Conservation (phyloP, 2,888 invertebrate genomes). For the Craniophora ligustri region DNA sequence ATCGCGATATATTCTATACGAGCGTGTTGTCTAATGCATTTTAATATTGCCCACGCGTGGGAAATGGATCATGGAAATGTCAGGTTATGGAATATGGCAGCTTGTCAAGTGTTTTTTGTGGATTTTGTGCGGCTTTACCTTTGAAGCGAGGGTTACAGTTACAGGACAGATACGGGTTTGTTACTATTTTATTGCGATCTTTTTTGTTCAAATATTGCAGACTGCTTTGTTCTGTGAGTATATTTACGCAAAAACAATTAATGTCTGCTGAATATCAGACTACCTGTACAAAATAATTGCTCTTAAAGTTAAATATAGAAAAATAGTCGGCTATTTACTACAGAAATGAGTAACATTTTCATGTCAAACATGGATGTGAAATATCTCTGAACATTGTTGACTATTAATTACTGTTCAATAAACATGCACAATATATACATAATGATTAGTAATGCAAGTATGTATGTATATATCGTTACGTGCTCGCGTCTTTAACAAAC, state of each 20-base stretch:
- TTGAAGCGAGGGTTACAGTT: constrained; percentile 11
- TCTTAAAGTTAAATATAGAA: no score
- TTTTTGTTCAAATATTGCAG: no score
- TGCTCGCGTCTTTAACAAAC: constrained; percentile 8
- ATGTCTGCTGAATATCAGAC: no score
- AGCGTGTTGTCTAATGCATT: constrained; percentile 60
- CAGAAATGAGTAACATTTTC: no score
- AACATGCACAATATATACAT: constrained; percentile 7
- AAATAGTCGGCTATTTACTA: no score
- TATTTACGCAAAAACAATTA: no score
- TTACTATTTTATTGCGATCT: not conserved
- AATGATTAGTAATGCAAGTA: constrained; percentile 7
- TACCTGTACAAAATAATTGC: no score
- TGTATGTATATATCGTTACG: constrained; percentile 15
- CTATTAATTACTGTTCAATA: not conserved
- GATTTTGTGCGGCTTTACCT: constrained; percentile 21
- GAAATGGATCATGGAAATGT: constrained; percentile 45
- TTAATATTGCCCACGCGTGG: constrained; percentile 55
- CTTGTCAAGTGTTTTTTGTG: constrained; percentile 33
- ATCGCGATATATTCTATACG: constrained; percentile 63
- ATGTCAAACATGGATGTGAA: not conserved
- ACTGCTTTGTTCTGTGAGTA: no score
- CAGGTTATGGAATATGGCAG: constrained; percentile 28
- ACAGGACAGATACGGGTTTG: constrained; percentile 4
- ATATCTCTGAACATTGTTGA: not conserved